Evolutionary conservation across 2,888 invertebrate genomes (phyloP).

Genomic region (Acanthoscelides obtectus): DNA sequence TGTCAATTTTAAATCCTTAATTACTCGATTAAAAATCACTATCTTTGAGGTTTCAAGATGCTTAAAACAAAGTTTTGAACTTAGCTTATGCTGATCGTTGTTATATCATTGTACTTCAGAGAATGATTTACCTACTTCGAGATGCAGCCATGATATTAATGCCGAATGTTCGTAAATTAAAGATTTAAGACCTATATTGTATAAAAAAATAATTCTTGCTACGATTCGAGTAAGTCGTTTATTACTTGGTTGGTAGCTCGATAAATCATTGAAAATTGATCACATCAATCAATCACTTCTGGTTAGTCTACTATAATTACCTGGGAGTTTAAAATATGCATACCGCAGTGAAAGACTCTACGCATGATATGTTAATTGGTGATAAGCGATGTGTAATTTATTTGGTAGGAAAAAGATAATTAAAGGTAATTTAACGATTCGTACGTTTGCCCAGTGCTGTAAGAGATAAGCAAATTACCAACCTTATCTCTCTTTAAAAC

Average conservation of each 20-base stretch:
- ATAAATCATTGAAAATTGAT: not conserved
- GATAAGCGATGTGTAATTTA: not conserved
- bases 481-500: too few relatives aligned
- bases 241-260: not conserved
- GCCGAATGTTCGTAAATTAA: not conserved
- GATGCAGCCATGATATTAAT: too few relatives aligned
- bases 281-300: not conserved
- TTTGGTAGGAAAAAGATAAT: not conserved
- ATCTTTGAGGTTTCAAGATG: too few relatives aligned
- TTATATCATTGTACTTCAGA: too few relatives aligned
- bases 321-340: not conserved
- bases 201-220: not conserved
- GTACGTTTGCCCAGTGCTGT: not conserved
- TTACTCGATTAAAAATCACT: too few relatives aligned
- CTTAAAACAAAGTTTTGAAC: too few relatives aligned
- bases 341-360: too few relatives aligned
- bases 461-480: not conserved
- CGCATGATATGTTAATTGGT: not conserved
- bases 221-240: not conserved
- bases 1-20: too few relatives aligned
- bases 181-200: not conserved
- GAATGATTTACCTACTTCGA: too few relatives aligned
- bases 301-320: not conserved
- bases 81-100: too few relatives aligned
- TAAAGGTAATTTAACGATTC: not conserved